These are phyloP conservation scores for Sinocyclocheilus anshuiensis DNA, from an alignment of 2,113 vertebrate genomes.

Conservation along the genomic window DNA sequence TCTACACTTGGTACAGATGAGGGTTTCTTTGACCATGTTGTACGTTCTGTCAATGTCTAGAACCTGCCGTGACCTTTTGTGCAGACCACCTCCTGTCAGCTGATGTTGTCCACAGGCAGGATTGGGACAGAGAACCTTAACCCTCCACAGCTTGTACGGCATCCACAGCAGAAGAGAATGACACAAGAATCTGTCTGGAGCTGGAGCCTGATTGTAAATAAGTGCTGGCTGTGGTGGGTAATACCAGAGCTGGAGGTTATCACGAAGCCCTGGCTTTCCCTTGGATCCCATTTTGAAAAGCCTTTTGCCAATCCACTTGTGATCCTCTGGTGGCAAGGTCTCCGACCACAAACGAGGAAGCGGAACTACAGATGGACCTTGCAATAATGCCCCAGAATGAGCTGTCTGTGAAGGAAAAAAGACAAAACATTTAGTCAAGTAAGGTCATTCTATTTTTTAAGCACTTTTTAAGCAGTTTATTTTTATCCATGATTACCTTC, in stretches of 20 bases:
- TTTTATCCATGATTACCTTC: too few species aligned
- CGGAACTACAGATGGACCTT: not conserved
- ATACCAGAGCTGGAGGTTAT: slow-evolving; percentile 24
- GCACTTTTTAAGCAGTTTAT: too few species aligned
- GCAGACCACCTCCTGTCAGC: slow-evolving; percentile 13
- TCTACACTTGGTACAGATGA: slow-evolving; percentile 45
- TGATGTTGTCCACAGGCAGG: slow-evolving; percentile 9
- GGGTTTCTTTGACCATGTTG: slow-evolving; percentile 46
- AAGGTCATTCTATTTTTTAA: not conserved
- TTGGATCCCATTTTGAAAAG: slow-evolving; percentile 6
- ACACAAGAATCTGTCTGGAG: slow-evolving; percentile 17
- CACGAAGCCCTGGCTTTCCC: not conserved
- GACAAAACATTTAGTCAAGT: not conserved
- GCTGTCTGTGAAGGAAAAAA: not conserved
- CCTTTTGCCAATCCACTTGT: not conserved
- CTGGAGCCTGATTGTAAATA: slow-evolving; percentile 6
- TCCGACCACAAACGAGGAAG: slow-evolving; percentile 24
- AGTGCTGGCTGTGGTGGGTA: slow-evolving; percentile 12
- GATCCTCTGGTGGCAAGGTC: slow-evolving; percentile 5
- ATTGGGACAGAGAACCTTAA: slow-evolving; percentile 18
- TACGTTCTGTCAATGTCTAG: slow-evolving; percentile 35
- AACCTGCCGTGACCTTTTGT: slow-evolving; percentile 37
- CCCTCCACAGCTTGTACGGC: slow-evolving; percentile 29
- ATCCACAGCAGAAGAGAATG: slow-evolving; percentile 29
- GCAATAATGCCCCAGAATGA: not conserved